Base-by-base conservation (phyloP, 2,888 invertebrate genomes). In the Hemicrepidius hirtus region DNA sequence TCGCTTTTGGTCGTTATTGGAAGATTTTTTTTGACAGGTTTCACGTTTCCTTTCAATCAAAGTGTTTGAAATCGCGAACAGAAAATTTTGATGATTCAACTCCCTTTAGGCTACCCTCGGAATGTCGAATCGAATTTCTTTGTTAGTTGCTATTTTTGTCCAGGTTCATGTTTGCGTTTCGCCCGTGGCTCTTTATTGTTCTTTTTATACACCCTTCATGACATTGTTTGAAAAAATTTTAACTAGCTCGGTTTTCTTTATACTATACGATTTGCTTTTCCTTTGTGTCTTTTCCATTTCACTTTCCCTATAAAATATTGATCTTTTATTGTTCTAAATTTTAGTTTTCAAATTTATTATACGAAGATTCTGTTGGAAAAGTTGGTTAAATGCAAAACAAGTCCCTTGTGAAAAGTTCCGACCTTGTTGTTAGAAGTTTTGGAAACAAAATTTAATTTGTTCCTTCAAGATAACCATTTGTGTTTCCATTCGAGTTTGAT, bases 91-190 rank as follows among this genome's bases (percentile, higher is more conserved):
- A 46, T 46, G 18, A 46, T 46, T 46, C 46, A 10, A 18, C 46
- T 18, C 46, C 46, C 46, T 46, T 16, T 32, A 18, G 46, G 46
- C 46, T 16, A 18, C 18, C 46, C 46, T 40, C 18, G 16, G 20
- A 46, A 46, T 7, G 10, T 46, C 46, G 16, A 46, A 46, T 46
- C 16, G 46, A 46, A 18, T 46, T 46, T 46, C 46, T 46, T 46
- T 46, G 46, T 46, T 46, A 18, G 46, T 16, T 18, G 46, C 46
- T 46, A 46, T 46, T 46, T 46, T 46, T 46, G 46, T 46, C 20
- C 46, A 18, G 16, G 46, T 46, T 18, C 20, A 46, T 46, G 46
- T 46, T 46, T 46, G 46, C 46, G 18, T 46, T 46, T 46, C 46
- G 18, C 46, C 46, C 16, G 16, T 46, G 20, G 46, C 46, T 4